phyloP scores from a whole-genome alignment of 2,797 vertebrate species.

The Enteromius anoplus region DNA sequence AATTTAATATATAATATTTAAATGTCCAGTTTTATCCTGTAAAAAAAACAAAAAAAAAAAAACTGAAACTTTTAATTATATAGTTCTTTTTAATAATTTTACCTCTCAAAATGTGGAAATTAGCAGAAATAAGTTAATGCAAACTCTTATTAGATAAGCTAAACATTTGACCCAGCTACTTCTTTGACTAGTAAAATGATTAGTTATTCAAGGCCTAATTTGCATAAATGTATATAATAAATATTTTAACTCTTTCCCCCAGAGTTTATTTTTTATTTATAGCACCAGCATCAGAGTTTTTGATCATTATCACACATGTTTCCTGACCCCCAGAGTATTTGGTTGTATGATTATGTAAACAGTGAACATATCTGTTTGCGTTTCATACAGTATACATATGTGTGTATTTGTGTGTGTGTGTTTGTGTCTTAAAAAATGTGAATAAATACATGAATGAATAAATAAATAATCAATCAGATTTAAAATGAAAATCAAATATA shows the following conservation, averaged over 20 bases:
- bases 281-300: not conserved
- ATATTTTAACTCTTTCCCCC: not conserved
- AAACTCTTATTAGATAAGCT: not conserved
- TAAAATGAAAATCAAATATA: not conserved
- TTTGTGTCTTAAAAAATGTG: no score
- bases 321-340: no score
- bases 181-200: not conserved
- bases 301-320: not conserved
- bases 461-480: not conserved
- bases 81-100: no score
- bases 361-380: no score
- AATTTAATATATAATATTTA: not conserved
- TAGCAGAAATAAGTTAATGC: not conserved
- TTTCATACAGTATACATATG: no score
- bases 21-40: not conserved
- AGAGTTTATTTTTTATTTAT: not conserved
- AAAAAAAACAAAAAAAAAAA: no score
- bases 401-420: no score
- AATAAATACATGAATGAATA: no score
- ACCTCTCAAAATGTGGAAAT: no score
- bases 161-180: conserved; percentile 8
- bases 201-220: not conserved
- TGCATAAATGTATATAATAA: not conserved
- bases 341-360: no score
- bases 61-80: no score